A percentile compares a stretch with the other conserved stretches of the same genome.
Evolutionary conservation across 1,140 invertebrate genomes (phyloP).

Genomic region (Drosophila fuyamai): DNA sequence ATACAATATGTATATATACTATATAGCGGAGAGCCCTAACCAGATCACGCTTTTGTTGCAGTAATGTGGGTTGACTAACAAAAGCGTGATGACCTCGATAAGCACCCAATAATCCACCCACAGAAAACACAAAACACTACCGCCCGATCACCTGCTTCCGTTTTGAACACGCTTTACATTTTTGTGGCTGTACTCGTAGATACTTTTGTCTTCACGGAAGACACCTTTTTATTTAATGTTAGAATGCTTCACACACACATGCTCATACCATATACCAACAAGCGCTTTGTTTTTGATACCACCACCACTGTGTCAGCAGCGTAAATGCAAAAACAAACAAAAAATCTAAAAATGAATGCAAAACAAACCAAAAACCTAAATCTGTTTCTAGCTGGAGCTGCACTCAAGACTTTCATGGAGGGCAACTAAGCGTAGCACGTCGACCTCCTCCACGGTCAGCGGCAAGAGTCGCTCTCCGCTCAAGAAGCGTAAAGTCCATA

Average conservation of each 20-base stretch:
- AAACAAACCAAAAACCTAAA: constrained; percentile 57
- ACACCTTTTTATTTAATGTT: constrained; percentile 29
- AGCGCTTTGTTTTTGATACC: constrained; percentile 23
- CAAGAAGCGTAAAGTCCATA: constrained; percentile 63
- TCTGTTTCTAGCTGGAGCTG: constrained; percentile 79
- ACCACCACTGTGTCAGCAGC: constrained; percentile 4
- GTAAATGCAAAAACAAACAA: not conserved
- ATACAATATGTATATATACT: constrained; percentile 3
- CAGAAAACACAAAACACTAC: not conserved
- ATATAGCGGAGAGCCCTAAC: constrained; percentile 12
- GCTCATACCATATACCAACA: constrained; percentile 17
- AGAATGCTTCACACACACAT: constrained; percentile 50
- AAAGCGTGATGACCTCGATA: constrained; percentile 10
- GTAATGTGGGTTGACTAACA: constrained; percentile 14
- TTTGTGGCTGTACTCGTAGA: constrained; percentile 54
- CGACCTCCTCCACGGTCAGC: constrained; percentile 52
- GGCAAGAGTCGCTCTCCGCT: constrained; percentile 50
- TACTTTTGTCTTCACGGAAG: constrained; percentile 25
- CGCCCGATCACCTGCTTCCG: constrained; percentile 32
- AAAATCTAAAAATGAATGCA: constrained; percentile 8
- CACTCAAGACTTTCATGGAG: constrained; percentile 71
- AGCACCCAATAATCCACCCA: not conserved
- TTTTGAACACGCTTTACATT: constrained; percentile 46
- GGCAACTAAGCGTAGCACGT: constrained; percentile 73
- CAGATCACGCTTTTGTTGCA: constrained; percentile 9